Conservation (phyloP, 2,888 invertebrate genomes). For the Gonocerus acuteangulatus region DNA sequence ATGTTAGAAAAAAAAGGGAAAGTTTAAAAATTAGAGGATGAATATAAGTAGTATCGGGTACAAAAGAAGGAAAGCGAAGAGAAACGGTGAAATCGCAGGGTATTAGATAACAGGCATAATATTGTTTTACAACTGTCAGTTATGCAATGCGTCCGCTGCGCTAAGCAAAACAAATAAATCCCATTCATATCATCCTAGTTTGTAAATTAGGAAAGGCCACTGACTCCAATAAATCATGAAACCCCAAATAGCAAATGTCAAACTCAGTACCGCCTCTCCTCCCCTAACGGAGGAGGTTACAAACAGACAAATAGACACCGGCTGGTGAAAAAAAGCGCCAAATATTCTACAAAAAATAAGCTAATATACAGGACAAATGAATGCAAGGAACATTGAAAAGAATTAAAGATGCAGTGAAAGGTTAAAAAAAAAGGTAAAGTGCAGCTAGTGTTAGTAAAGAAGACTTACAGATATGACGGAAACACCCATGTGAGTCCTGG, state of each 20-base stretch:
- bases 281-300: neutral
- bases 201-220: neutral
- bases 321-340: no score
- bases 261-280: no score
- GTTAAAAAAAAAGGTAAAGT: neutral
- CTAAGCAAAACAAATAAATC: constrained; percentile 10
- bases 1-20: no score
- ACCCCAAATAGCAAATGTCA: neutral
- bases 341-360: no score
- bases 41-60: no score
- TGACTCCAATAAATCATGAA: neutral
- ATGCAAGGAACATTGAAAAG: neutral
- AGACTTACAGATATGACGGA: constrained; percentile 14
- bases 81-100: constrained; percentile 12
- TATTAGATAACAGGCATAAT: constrained; percentile 17
- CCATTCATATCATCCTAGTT: neutral
- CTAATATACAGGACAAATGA: neutral
- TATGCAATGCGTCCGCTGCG: constrained; percentile 11
- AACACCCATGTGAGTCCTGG: constrained; percentile 14
- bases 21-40: no score
- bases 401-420: neutral
- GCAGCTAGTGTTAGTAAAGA: neutral
- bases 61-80: neutral
- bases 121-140: constrained; percentile 5
- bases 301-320: neutral